Conservation (phyloP, 2,888 invertebrate genomes). For the Sminthurinus aureus region DNA sequence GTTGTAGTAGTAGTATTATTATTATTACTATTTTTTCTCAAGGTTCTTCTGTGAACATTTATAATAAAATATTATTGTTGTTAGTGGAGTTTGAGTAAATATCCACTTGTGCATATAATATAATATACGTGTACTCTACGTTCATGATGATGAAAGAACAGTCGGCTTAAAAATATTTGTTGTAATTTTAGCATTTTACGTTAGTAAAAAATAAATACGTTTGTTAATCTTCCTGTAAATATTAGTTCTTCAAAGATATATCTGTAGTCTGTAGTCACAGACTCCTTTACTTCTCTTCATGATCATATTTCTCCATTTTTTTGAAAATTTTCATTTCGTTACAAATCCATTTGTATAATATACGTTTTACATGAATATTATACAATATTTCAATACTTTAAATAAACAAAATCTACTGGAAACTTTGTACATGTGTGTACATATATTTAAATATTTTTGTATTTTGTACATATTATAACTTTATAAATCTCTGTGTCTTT, state of each 20-base stretch:
- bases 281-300: not conserved
- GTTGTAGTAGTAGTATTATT: too few species aligned
- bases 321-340: not conserved
- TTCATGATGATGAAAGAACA: not conserved
- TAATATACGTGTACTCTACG: not conserved
- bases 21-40: not conserved
- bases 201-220: too few species aligned
- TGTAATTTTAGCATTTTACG: too few species aligned
- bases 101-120: not conserved
- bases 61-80: not conserved
- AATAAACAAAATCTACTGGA: too few species aligned
- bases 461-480: too few species aligned
- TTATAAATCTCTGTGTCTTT: too few species aligned
- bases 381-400: not conserved
- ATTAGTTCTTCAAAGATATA: not conserved
- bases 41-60: slow-evolving; percentile 25
- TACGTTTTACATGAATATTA: not conserved
- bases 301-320: not conserved
- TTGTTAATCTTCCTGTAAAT: too few species aligned
- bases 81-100: slow-evolving; percentile 1
- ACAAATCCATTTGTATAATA: not conserved
- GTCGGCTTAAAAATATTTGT: too few species aligned
- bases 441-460: too few species aligned
- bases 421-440: too few species aligned
- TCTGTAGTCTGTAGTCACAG: not conserved